These are phyloP conservation scores for Acleris emargana DNA, from an alignment of 2,888 invertebrate species.

Conservation along the genomic window DNA sequence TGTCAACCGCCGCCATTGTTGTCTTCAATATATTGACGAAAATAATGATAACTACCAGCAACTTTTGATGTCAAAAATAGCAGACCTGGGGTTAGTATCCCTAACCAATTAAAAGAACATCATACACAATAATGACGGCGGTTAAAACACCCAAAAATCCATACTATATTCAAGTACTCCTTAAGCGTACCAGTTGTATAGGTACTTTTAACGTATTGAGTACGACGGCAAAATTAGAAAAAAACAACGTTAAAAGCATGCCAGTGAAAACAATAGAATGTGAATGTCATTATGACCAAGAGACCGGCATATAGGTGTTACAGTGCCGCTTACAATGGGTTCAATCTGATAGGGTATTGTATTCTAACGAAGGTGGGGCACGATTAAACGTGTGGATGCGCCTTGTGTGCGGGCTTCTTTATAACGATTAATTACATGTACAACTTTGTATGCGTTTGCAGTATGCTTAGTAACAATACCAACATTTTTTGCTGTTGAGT, in stretches of 20 bases:
- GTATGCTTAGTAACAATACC: slow-evolving; percentile 2
- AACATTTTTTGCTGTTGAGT: slow-evolving; percentile 10
- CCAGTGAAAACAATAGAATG: slow-evolving; percentile 54
- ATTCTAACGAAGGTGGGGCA: slow-evolving; percentile 69
- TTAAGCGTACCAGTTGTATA: no score
- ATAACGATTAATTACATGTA: slow-evolving; percentile 20
- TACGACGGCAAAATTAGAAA: no score
- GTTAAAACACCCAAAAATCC: no score
- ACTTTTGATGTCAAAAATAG: no score
- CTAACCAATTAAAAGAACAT: no score
- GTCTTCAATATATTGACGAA: no score
- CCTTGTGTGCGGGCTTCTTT: slow-evolving; percentile 44
- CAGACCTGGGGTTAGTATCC: no score
- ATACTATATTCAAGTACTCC: no score
- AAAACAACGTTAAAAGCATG: slow-evolving; percentile 9
- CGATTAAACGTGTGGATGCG: slow-evolving; percentile 66
- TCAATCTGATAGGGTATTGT: slow-evolving; percentile 63
- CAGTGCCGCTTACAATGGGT: slow-evolving; percentile 57
- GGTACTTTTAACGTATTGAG: no score
- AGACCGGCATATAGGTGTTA: slow-evolving; percentile 40
- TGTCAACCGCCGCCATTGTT: no score
- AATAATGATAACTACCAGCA: no score
- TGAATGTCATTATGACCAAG: slow-evolving; percentile 55
- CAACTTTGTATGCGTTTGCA: slow-evolving; percentile 14
- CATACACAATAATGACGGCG: no score